Base-by-base conservation (phyloP, 2,113 vertebrate genomes). In the Corapipo altera region DNA sequence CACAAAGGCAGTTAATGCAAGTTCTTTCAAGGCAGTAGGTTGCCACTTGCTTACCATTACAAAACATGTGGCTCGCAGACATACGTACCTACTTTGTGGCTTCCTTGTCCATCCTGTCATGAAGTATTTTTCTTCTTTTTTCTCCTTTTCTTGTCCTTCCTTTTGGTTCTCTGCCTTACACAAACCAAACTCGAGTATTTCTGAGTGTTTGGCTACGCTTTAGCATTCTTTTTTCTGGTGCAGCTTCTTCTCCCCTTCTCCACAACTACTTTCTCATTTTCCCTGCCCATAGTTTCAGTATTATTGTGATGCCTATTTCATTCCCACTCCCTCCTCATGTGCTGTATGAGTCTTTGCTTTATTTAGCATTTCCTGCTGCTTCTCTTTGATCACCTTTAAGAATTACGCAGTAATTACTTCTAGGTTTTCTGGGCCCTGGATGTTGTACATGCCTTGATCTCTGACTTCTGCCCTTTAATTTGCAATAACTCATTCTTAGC, bases 391-490 rank as follows among this genome's bases (percentile, higher is more conserved):
- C 79, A 91, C 57, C 70, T 91, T 93, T 89, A 85, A 91, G 79
- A 93, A 75, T 41, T 41, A 41, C 0, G 0, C 72, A 80, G 39
- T 95, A 93, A 95, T 97, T 96, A 83, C 82, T 91, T 91, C 39
- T 90, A 86, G 54, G 28, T 85, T 92, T 95, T 94, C 85, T 82
- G 76, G 73, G 48, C 72, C 61, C 72, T 91, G 85, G 41, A 72
- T 96, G 88, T 78, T 75, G 73, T 64, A 92, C 79, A 49, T 74
- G 69, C 61, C 92, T 91, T 91, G 92, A 86, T 95, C 82, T 96
- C 85, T 93, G 92, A 91, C 93, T 96, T 96, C 76, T 91, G 85
- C 85, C 76, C 83, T 92, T 94, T 91, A 93, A 89, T 94, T 91
- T 96, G 83, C 88, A 94, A 83, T 94, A 96, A 94, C 65, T 95